Conservation (phyloP, 92 coral and sea anemone species). For the Epizoanthus ramosus region DNA sequence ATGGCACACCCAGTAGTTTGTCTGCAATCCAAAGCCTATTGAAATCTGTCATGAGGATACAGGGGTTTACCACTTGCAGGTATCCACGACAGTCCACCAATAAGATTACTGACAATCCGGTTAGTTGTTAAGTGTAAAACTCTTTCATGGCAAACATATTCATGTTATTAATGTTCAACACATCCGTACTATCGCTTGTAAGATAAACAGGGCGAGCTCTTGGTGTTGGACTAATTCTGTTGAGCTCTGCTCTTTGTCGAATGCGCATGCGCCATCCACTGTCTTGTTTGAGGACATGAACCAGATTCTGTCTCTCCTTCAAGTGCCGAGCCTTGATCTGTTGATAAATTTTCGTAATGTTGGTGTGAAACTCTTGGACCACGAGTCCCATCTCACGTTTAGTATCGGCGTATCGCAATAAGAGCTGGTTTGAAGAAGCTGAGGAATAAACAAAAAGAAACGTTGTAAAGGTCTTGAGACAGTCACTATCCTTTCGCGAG, state of each 20-base stretch:
- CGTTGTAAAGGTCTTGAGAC: not conserved
- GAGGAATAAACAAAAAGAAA: not conserved
- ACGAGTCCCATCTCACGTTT: not conserved
- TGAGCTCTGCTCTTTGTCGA: not conserved
- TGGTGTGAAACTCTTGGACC: not conserved
- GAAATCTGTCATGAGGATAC: too few species aligned
- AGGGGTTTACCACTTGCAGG: too few species aligned
- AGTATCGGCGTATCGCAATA: not conserved
- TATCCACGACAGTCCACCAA: too few species aligned
- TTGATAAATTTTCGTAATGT: not conserved
- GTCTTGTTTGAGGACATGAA: not conserved
- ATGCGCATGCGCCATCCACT: not conserved
- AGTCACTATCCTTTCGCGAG: too few species aligned
- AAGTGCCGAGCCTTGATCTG: not conserved
- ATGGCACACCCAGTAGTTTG: too few species aligned
- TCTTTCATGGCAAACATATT: not conserved
- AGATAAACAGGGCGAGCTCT: conserved; percentile 1
- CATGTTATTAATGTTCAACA: not conserved
- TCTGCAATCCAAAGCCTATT: too few species aligned
- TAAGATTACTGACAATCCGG: too few species aligned
- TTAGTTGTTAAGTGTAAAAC: not conserved
- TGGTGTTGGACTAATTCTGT: not conserved
- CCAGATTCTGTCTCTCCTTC: conserved; percentile 15
- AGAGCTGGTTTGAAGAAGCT: not conserved
- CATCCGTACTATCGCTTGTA: not conserved